A percentile compares a stretch with the other conserved stretches of the same genome.
These are phyloP conservation scores for Lepidocolaptes lacrymiger DNA, from an alignment of 2,797 vertebrate genomes.

Conservation along the genomic window DNA sequence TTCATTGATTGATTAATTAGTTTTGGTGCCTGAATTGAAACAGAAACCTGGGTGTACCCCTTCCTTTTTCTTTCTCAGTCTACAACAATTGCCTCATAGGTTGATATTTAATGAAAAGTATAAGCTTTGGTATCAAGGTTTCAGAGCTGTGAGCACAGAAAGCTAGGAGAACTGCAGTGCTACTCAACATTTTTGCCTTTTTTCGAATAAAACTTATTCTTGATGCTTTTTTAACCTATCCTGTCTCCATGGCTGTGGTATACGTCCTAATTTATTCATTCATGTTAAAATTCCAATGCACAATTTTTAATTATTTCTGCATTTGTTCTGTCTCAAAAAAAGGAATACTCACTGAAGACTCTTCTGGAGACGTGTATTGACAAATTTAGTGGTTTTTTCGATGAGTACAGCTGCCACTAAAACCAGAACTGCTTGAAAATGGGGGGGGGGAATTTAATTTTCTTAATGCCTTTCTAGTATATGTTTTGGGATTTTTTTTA, in stretches of 20 bases:
- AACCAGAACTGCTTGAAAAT: neutral
- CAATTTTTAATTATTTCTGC: neutral
- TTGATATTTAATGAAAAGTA: neutral
- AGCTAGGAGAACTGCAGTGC: neutral
- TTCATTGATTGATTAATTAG: neutral
- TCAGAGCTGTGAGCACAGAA: neutral
- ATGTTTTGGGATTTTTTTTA: neutral
- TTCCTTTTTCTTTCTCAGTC: neutral
- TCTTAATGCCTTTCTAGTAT: neutral
- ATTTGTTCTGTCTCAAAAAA: neutral
- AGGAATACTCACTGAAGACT: neutral
- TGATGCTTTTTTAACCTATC: neutral
- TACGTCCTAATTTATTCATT: neutral
- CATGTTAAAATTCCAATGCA: neutral
- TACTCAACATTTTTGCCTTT: neutral
- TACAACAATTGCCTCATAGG: neutral
- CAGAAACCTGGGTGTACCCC: rapidly evolving
- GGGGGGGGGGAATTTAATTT: neutral
- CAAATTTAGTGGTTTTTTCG: neutral
- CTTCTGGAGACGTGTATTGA: neutral
- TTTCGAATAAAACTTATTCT: neutral
- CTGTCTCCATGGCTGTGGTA: neutral
- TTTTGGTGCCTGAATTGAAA: neutral
- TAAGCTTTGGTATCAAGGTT: neutral
- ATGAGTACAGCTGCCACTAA: neutral